Conservation (phyloP, 1,140 invertebrate genomes). For the Leptopilina clavipes region DNA sequence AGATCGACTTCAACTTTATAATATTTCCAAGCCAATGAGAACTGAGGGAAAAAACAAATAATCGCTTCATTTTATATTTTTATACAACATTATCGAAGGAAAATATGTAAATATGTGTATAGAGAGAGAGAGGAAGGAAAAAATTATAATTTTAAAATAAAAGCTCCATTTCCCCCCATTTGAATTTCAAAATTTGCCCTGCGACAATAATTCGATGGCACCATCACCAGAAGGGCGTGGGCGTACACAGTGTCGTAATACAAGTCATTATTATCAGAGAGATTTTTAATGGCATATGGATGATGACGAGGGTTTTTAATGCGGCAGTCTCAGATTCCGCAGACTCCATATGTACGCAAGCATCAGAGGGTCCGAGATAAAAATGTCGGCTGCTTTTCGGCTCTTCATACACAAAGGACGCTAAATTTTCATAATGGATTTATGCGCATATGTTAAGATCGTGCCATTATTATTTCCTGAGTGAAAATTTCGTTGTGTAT, state of each 20-base stretch:
- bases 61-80: no score
- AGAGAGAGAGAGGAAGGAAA: not conserved
- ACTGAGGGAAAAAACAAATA: no score
- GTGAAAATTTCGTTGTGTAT: conserved; percentile 44
- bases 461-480: conserved; percentile 60
- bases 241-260: conserved; percentile 43
- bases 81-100: not conserved
- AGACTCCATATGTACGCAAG: conserved; percentile 68
- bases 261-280: conserved; percentile 38
- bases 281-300: conserved; percentile 67
- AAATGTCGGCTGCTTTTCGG: conserved; percentile 61
- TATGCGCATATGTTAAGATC: conserved; percentile 73
- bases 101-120: not conserved
- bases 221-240: conserved; percentile 10
- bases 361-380: conserved; percentile 60
- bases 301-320: conserved; percentile 62
- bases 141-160: conserved; percentile 15
- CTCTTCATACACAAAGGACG: conserved; percentile 59
- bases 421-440: conserved; percentile 74
- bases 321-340: conserved; percentile 56
- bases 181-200: not conserved
- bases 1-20: no score
- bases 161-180: not conserved
- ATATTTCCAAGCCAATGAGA: no score
- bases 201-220: conserved; percentile 23